Evolutionary conservation across 2,113 vertebrate genomes (phyloP).

Genomic region (Ciconia boyciana): DNA sequence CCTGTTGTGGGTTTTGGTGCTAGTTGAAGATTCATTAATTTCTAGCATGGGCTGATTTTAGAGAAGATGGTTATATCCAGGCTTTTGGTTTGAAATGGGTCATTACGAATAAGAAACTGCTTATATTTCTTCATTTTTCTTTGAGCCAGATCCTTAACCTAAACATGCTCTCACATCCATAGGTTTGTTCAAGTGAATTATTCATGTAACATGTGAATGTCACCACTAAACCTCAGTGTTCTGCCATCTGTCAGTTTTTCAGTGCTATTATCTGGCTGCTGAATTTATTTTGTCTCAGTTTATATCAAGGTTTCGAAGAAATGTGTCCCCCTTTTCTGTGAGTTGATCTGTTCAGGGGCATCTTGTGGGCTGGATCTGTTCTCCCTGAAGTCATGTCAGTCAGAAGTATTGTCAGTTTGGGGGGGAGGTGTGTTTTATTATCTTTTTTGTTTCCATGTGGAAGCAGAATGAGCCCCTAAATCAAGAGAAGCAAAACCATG

Average conservation of each 20-base stretch:
- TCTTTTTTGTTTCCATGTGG: neutral
- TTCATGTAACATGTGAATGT: neutral
- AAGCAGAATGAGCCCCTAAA: neutral
- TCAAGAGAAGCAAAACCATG: neutral
- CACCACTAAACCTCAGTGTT: neutral
- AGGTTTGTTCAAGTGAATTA: slow-evolving; percentile 13
- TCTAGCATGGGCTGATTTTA: neutral
- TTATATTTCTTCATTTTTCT: neutral
- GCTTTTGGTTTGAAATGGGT: neutral
- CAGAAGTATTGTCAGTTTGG: neutral
- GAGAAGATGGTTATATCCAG: neutral
- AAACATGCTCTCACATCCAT: neutral
- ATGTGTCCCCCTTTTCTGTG: neutral
- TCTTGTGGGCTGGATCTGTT: neutral
- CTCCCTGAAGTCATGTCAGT: neutral
- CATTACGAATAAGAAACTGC: neutral
- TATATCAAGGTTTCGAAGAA: neutral
- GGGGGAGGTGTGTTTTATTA: neutral
- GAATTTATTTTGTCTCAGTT: neutral
- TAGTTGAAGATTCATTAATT: neutral
- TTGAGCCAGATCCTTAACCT: neutral
- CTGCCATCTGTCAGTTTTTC: slow-evolving; percentile 9
- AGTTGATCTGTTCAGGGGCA: neutral
- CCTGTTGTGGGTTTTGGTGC: neutral
- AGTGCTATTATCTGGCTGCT: neutral